Evolutionary conservation across 2,797 vertebrate genomes (phyloP).

Genomic region (Apogon talboti): DNA sequence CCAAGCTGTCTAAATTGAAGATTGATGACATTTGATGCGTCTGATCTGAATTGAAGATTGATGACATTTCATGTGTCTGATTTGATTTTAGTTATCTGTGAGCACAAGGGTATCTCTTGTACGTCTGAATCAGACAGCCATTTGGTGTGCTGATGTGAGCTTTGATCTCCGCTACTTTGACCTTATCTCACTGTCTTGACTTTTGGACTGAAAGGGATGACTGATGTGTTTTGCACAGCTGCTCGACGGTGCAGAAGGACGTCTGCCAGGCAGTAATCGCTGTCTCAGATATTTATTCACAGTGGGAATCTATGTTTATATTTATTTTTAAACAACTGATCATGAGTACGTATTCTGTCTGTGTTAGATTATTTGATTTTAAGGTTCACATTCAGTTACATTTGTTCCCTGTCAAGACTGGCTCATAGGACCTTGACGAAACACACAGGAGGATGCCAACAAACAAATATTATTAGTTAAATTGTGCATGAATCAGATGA

Average conservation of each 20-base stretch:
- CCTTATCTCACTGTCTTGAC: conserved; percentile 28
- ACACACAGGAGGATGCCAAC: too few relatives aligned
- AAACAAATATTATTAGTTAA: too few relatives aligned
- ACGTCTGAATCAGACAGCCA: conserved; percentile 26
- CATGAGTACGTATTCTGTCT: too few relatives aligned
- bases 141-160: conserved; percentile 10
- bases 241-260: not conserved
- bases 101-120: not conserved
- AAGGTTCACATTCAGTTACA: too few relatives aligned
- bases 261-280: not conserved
- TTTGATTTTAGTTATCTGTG: conserved; percentile 14
- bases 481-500: too few relatives aligned
- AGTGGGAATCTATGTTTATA: too few relatives aligned
- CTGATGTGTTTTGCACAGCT: conserved; percentile 18
- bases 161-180: conserved; percentile 41
- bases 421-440: too few relatives aligned
- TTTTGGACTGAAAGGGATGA: not conserved
- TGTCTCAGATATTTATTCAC: not conserved
- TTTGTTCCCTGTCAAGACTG: too few relatives aligned
- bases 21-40: not conserved
- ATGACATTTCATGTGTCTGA: conserved; percentile 26
- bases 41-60: not conserved
- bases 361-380: too few relatives aligned
- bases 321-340: too few relatives aligned
- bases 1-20: not conserved